Evolutionary conservation across 2,888 invertebrate species (phyloP), one percentile per base, ranked within the genome.

Genomic region (Trachelus iudaicus): DNA sequence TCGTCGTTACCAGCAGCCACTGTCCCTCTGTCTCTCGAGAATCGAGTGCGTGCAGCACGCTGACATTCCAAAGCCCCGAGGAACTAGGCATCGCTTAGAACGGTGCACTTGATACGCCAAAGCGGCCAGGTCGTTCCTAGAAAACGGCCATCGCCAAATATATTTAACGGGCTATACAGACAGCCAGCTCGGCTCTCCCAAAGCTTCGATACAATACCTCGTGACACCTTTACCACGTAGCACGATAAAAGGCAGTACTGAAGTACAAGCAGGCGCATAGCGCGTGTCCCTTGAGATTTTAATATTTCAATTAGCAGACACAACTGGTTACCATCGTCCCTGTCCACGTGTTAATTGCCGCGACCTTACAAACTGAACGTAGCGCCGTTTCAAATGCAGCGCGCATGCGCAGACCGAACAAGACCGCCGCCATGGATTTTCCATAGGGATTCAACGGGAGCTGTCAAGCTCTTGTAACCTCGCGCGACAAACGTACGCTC

Each of bases 21-120:
- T 56, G 56, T 56, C 56, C 56, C 56, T 56, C 56, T 2, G 56
- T 56, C 56, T 56, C 56, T 56, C 56, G 23, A 56, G 56, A 56
- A 56, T 23, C 56, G 56, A 56, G 56, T 56, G 33, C 71, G 71
- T 34, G 71, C 71, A 31, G 71, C 71, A 34, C 23, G 23, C 71
- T 71, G 71, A 34, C 71, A 71, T 71, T 71, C 71, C 71, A 31
- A 9, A 71, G 31, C 31, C 71, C 31, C 71, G 71, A 34, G 33
- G 71, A 71, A 34, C 71, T 71, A 34, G 31, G 71, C 31, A 71
- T n/a, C 31, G 31, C 34, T 71, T 30, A 71, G 31, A 77, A 79
- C 77, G 81, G 75, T 85, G 86, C 86, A 87, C 85, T 87, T 85
- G 85, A 85, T 86, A 83, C 83, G 83, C 82, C 84, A 86, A 84